Base-by-base conservation (phyloP, 1,140 invertebrate genomes). In the Chironomus striatipennis region DNA sequence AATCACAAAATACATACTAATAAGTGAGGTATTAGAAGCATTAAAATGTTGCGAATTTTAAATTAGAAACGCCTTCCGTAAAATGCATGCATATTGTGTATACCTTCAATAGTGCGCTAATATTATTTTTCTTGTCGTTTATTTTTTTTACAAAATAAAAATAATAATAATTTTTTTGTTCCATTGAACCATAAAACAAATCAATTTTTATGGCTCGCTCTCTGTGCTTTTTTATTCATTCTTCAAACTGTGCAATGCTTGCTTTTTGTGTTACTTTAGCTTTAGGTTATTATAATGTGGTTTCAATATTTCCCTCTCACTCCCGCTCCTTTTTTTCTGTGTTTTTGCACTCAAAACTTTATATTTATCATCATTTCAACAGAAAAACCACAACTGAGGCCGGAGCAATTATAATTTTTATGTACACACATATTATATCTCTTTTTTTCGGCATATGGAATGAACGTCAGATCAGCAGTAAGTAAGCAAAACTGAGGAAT, bases 171-270 rank as follows among this genome's bases (percentile, higher is more conserved):
- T 17, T 20, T 70, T 70, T 70, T 6, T 70, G 17, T 70, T 70
- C 65, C 65, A 70, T 70, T 57, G 47, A 57, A 57, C 47, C 65
- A 70, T 70, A 70, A 70, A 70, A 70, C 65, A 70, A 70, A 70
- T 70, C 65, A 70, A 70, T 70, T 70, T 70, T 70, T 70, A 70
- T 70, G 20, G 65, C 20, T 70, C 12, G n/a, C 47, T 57, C 12
- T 57, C n/a, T 57, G 47, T 57, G 47, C 5, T 34, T 34, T 34
- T 34, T 34, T 34, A 34, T 34, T 34, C 24, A 34, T 34, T 34
- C 24, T 34, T 2, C 5, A 34, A 34, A 34, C 24, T 57, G 12
- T 57, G 47, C 47, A 57, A n/a, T 12, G 47, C 47, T 47, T 47
- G 47, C 47, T 57, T 15, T n/a, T 57, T 12, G 47, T 12, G 47